These are phyloP conservation scores for Hybos culiciformis DNA, from an alignment of 2,888 invertebrate species.

Conservation along the genomic window DNA sequence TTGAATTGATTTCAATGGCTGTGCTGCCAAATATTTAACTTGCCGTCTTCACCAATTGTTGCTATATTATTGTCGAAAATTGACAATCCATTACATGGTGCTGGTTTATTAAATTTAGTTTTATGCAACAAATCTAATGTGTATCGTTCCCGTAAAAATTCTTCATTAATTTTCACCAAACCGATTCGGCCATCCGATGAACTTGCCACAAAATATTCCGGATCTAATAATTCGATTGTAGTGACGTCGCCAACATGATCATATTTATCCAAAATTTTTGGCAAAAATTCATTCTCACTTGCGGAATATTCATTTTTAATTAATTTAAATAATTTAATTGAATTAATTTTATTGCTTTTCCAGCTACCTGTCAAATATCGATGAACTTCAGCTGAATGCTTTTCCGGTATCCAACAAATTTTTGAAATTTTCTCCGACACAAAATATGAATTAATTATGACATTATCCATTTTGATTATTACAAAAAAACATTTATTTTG, in stretches of 20 bases:
- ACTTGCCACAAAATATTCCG: slow-evolving; percentile 51
- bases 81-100: slow-evolving; percentile 65
- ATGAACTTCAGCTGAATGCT: slow-evolving; percentile 53
- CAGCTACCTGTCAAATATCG: slow-evolving; percentile 76
- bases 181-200: slow-evolving; percentile 42
- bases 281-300: slow-evolving; percentile 52
- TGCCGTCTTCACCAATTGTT: slow-evolving; percentile 76
- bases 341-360: slow-evolving; percentile 57
- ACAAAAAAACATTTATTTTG: too few relatives aligned
- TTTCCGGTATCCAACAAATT: slow-evolving; percentile 72
- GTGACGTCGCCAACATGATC: slow-evolving; percentile 62
- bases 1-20: slow-evolving; percentile 36
- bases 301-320: slow-evolving; percentile 40
- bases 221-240: slow-evolving; percentile 59
- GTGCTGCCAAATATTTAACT: slow-evolving; percentile 40
- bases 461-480: slow-evolving; percentile 16
- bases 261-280: slow-evolving; percentile 44
- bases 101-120: slow-evolving; percentile 39
- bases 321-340: slow-evolving; percentile 58
- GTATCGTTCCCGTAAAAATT: slow-evolving; percentile 42
- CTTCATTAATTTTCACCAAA: slow-evolving; percentile 17
- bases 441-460: slow-evolving; percentile 61
- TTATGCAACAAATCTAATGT: slow-evolving; percentile 55
- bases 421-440: slow-evolving; percentile 76
- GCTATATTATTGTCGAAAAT: slow-evolving; percentile 65